Evolutionary conservation across 2,888 invertebrate species (phyloP).

Genomic region (Ditula angustiorana): DNA sequence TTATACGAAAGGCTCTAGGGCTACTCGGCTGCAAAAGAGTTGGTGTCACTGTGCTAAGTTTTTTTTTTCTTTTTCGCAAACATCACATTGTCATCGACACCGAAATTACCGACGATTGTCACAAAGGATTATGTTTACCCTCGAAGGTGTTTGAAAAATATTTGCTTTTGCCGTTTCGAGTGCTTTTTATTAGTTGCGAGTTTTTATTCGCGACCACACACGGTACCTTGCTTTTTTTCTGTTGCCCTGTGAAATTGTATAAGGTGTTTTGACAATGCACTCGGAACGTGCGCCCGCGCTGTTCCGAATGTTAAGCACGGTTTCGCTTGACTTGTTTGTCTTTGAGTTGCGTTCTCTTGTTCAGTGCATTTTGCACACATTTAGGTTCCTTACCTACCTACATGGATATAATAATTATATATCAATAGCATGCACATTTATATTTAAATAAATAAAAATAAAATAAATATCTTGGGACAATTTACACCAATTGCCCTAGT

Average conservation of each 20-base stretch:
- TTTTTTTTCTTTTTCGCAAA: conserved; percentile 58
- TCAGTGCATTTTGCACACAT: conserved; percentile 27
- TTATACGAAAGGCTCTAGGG: neutral
- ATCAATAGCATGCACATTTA: no score
- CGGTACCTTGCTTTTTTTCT: conserved; percentile 57
- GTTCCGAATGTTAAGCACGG: conserved; percentile 79
- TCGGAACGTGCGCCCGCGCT: conserved; percentile 73
- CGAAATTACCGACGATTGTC: conserved; percentile 75
- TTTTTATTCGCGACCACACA: conserved; percentile 78
- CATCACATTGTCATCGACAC: conserved; percentile 77
- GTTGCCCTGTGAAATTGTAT: conserved; percentile 75
- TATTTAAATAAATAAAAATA: no score
- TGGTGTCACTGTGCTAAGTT: conserved; percentile 36
- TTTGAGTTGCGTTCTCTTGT: conserved; percentile 51
- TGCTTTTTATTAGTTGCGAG: conserved; percentile 70
- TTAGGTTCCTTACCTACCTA: neutral
- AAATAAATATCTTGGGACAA: no score
- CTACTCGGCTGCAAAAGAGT: conserved; percentile 5
- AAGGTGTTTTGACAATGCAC: conserved; percentile 82
- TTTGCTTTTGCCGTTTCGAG: conserved; percentile 76
- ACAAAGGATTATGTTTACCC: conserved; percentile 74
- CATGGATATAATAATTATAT: neutral
- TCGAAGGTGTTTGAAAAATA: conserved; percentile 82
- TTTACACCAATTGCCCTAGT: no score
- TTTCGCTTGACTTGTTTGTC: conserved; percentile 64